phyloP scores from a whole-genome alignment of 2,113 vertebrate species.

The Onychostoma macrolepis region DNA sequence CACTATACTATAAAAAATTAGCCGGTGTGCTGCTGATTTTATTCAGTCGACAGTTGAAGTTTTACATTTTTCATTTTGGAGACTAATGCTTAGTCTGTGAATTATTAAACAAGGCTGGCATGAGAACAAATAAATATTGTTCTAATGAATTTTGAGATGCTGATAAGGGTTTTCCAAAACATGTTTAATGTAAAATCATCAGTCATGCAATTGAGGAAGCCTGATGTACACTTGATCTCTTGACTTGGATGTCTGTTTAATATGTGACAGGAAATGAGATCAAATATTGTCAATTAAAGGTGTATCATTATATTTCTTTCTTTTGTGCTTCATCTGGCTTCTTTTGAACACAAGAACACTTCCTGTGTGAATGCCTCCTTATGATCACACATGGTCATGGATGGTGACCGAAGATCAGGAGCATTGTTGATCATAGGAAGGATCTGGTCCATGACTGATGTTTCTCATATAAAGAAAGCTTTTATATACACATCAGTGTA shows the following conservation, averaged over 20 bases:
- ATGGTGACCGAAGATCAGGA: background rate
- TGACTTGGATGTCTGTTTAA: background rate
- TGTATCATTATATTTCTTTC: background rate
- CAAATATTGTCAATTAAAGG: background rate
- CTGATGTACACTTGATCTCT: background rate
- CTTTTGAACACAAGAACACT: background rate
- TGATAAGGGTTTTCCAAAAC: background rate
- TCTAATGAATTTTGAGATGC: background rate
- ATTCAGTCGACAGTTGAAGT: background rate
- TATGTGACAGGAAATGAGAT: background rate
- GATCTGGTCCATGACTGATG: background rate
- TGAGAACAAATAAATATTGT: background rate
- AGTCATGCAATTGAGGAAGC: too few species aligned
- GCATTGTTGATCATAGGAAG: background rate
- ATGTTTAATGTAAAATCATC: too few species aligned
- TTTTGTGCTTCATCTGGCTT: background rate
- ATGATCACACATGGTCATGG: background rate
- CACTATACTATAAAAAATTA: background rate
- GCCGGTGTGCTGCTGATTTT: background rate
- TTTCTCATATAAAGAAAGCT: background rate
- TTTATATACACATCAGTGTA: background rate
- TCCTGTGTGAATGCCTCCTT: background rate
- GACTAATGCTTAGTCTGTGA: background rate
- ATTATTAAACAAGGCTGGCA: background rate
- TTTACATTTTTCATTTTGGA: background rate